Base-by-base conservation (phyloP, 2,797 vertebrate genomes). In the Fringilla coelebs region DNA sequence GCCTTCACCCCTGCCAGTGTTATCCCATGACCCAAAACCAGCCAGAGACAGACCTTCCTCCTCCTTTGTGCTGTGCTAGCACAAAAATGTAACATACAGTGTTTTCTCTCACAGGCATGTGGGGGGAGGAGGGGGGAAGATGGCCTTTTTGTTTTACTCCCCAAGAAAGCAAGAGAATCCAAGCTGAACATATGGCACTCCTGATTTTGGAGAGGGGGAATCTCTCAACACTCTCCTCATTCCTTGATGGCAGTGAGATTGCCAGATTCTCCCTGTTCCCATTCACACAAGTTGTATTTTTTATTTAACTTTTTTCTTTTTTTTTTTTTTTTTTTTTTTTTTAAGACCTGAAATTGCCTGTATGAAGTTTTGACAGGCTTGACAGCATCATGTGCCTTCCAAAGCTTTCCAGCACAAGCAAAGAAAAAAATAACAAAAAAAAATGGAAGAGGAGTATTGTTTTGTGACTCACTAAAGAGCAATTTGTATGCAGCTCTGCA, bases 341-440 rank as follows among this genome's bases (percentile, higher is more conserved):
- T 24, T 34, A 8, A 34, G 21, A 81, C 58, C 54, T 73, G 36
- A 88, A 85, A 86, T 38, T 52, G 51, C 54, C 75, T 91, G 11
- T 10, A 48, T 89, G 82, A 93, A 88, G 66, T 94, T 96, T 92
- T 96, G 95, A 96, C 93, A 94, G 67, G 25, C 54, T 78, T 95
- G 95, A 95, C 89, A 93, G 91, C 79, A 81, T 91, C 58, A 8
- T 86, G 87, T 61, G 73, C 80, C 87, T 92, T 78, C 70, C 54
- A 72, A 75, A 92, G 62, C 66, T 80, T 94, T 89, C 82, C 73
- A 96, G 89, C 22, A 80, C 40, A 89, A 93, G 85, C 61, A 93
- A 83, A 74, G n/a, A n/a, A 31, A 38, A 82, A 85, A 77, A 41
- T 9, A 72, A 86, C 40, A 41, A 21, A 87, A 84, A 84, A 76